Conservation (phyloP, 2,113 vertebrate genomes). For the Centropus unirufus region DNA sequence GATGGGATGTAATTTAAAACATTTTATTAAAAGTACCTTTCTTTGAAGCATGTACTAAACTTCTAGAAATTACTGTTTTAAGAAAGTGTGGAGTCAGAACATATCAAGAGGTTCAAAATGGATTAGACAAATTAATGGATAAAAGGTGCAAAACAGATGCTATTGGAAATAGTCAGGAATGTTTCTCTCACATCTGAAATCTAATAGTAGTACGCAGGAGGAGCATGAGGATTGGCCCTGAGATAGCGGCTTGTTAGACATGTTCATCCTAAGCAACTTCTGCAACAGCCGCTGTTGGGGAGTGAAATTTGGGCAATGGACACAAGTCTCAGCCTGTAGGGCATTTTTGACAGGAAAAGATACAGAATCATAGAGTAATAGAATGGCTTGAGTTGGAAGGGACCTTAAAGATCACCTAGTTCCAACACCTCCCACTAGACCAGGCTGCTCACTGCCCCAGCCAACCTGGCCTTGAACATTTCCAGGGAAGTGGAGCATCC, state of each 20-base stretch:
- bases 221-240: not conserved
- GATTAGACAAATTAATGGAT: constrained; percentile 15
- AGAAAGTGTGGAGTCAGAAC: not conserved
- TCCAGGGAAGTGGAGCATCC: too few relatives aligned
- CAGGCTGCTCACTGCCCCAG: too few relatives aligned
- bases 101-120: not conserved
- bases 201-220: not conserved
- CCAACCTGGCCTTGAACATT: too few relatives aligned
- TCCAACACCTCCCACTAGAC: too few relatives aligned
- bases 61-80: not conserved
- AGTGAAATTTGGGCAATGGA: not conserved
- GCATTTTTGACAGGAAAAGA: not conserved
- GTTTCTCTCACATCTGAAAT: not conserved
- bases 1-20: not conserved
- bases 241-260: not conserved
- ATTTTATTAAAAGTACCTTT: not conserved
- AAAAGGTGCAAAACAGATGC: not conserved
- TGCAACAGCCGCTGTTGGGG: not conserved
- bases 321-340: not conserved
- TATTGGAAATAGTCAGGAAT: not conserved
- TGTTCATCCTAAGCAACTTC: not conserved
- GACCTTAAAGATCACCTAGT: too few relatives aligned
- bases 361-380: not conserved
- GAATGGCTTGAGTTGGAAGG: too few relatives aligned
- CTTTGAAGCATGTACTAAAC: not conserved